Base-by-base conservation (phyloP, 1,140 invertebrate genomes). In the Cyclina sinensis region DNA sequence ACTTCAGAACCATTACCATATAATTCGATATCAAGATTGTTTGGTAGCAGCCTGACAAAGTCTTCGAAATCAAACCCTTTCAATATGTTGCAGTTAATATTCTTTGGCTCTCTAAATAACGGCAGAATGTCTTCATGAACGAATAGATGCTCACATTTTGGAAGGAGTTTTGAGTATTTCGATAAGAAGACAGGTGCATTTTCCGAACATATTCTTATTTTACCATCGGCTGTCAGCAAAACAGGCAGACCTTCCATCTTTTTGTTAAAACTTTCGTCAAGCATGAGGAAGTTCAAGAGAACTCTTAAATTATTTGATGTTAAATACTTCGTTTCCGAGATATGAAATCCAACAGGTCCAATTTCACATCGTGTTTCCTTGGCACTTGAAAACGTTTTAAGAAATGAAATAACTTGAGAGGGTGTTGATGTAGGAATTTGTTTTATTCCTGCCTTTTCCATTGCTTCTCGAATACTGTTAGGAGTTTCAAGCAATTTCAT, bases 401-500 rank as follows among this genome's bases (percentile, higher is more conserved):
- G 43, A 86, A 91, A 88, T 1, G 76, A n/a, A 21, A 91, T n/a
- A 24, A 89, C 70, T 9, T 35, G 9, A 12, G 62, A 46, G 0
- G 83, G 86, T 39, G 7, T n/a, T 18, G 88, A 48, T 43, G 37
- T 24, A 48, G 85, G 48, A 62, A 68, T 46, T 37, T 57, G 43
- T 18, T 80, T 46, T 14, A 78, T 54, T 0, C 57, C 76, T 21
- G 79, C 74, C 27, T 70, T 62, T 83, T 79, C 16, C 43, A 90
- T 74, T 0, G 68, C 51, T 30, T 39, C 14, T 51, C 39, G 30
- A 21, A 90, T 86, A 37, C 24, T 24, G 7, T 18, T 16, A 43
- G 90, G 76, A 27, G 83, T 70, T 32, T 86, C 57, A 18, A 91
- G 21, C 48, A 91, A 27, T 78, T 89, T 91, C 78, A 91, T 74